These are phyloP conservation scores for Drosophila kanekoi DNA, from an alignment of 2,888 invertebrate species.

Conservation along the genomic window DNA sequence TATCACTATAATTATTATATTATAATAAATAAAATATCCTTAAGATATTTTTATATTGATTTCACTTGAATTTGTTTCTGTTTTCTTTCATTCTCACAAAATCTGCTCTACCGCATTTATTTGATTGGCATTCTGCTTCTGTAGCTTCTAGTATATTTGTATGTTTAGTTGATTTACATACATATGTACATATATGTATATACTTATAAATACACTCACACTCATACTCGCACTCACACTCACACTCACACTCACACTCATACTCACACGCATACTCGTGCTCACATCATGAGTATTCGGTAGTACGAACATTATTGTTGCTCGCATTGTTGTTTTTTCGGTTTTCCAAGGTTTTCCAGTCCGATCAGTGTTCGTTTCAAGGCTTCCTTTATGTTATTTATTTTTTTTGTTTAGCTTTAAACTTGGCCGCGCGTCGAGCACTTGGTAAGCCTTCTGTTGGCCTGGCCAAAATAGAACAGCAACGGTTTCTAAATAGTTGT, in stretches of 20 bases:
- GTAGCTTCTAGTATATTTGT: neutral
- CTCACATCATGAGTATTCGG: conserved; percentile 22
- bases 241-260: neutral
- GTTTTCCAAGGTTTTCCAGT: conserved; percentile 81
- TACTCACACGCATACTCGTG: neutral
- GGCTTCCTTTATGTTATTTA: conserved; percentile 55
- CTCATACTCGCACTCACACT: neutral
- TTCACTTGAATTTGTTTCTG: neutral
- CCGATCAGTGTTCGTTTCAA: conserved; percentile 68
- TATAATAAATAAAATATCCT: no score
- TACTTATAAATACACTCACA: conserved; percentile 5
- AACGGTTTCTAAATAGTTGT: conserved; percentile 71
- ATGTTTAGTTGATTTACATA: neutral
- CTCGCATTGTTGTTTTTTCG: conserved; percentile 44
- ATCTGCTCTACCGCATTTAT: neutral
- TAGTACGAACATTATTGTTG: conserved; percentile 47
- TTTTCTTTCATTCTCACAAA: neutral
- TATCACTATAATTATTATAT: no score
- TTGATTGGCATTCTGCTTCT: neutral
- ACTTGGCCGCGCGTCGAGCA: conserved; percentile 20
- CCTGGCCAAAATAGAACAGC: conserved; percentile 80
- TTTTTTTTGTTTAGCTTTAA: conserved; percentile 14
- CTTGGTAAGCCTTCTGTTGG: conserved; percentile 75
- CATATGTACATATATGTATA: neutral
- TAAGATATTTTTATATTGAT: no score